These are phyloP conservation scores for Clupea harengus DNA, from an alignment of 2,113 vertebrate genomes.

Conservation along the genomic window DNA sequence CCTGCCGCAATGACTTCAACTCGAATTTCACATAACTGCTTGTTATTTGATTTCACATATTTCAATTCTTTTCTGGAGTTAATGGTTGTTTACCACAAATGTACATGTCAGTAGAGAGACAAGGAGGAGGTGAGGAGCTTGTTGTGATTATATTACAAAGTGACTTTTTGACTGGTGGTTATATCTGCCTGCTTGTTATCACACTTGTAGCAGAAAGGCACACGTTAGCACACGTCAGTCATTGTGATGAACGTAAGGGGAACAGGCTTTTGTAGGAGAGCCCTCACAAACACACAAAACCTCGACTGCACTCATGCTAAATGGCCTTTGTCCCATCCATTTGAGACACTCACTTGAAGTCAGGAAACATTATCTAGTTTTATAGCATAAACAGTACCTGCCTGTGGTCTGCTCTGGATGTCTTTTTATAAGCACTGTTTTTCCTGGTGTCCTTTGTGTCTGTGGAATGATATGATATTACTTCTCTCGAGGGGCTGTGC, in stretches of 20 bases:
- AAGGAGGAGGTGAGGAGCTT: neutral
- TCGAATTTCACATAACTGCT: neutral
- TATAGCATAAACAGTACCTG: slow-evolving; percentile 26
- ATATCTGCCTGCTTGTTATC: neutral
- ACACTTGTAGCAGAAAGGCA: neutral
- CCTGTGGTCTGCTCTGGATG: slow-evolving; percentile 30
- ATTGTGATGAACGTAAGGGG: neutral
- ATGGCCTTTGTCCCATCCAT: slow-evolving; percentile 26
- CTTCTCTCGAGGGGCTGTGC: slow-evolving; percentile 59
- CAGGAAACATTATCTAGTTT: slow-evolving; percentile 26
- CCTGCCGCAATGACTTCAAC: neutral
- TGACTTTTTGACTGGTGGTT: neutral
- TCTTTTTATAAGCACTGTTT: slow-evolving; percentile 55
- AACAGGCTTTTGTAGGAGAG: neutral
- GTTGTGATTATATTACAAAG: neutral
- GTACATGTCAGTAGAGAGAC: neutral
- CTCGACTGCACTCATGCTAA: neutral
- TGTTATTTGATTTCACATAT: neutral
- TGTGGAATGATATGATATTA: slow-evolving; percentile 68
- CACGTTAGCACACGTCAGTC: neutral
- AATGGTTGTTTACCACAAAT: neutral
- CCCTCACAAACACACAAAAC: neutral
- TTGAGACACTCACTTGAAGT: slow-evolving; percentile 22
- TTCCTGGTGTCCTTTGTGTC: slow-evolving; percentile 60
- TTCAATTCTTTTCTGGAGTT: neutral